Percentiles rank a stretch among this genome's conserved stretches.
These are phyloP conservation scores for Lepidothrix coronata DNA, from an alignment of 2,113 vertebrate genomes.

Conservation along the genomic window DNA sequence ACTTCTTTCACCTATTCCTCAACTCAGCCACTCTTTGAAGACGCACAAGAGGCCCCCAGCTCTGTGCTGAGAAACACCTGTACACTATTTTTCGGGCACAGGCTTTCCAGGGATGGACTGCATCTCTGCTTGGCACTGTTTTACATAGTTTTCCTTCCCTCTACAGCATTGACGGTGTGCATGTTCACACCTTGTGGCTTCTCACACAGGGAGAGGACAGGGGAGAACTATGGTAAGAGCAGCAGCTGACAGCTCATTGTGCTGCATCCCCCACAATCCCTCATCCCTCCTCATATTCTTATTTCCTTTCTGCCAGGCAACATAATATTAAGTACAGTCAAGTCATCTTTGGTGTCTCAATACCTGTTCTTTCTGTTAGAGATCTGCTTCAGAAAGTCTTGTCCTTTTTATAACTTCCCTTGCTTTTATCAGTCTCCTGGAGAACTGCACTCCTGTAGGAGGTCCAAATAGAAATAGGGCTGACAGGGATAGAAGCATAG, in stretches of 20 bases:
- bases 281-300: neutral
- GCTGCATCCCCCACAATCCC: neutral
- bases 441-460: neutral
- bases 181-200: neutral
- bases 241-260: neutral
- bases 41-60: neutral
- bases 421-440: neutral
- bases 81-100: neutral
- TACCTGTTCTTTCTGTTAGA: neutral
- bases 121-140: accelerated
- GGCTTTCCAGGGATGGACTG: neutral
- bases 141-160: neutral
- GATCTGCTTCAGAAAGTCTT: neutral
- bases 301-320: neutral
- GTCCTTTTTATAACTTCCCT: neutral
- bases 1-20: neutral
- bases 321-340: neutral
- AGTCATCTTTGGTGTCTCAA: neutral
- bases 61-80: neutral
- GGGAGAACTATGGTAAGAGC: neutral
- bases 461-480: neutral
- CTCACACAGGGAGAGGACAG: neutral
- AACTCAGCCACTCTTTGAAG: neutral
- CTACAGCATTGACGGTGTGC: accelerated
- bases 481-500: neutral